phyloP scores from a whole-genome alignment of 2,113 vertebrate genomes.

The Limnothrissa miodon region DNA sequence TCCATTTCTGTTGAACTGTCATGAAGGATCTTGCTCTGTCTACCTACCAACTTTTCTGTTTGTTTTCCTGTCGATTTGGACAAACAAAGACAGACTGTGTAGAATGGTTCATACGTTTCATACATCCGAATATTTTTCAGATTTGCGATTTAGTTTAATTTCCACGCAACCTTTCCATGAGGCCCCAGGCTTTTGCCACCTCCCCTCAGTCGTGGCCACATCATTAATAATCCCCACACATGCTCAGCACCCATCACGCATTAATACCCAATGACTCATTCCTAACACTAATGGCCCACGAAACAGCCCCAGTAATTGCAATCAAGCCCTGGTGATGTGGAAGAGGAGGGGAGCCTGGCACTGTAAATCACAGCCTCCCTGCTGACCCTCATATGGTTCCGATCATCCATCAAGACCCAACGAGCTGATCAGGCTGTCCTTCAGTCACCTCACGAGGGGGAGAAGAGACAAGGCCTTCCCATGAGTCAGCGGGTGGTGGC shows the following conservation, averaged over 20 bases:
- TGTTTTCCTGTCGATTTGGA: too few relatives aligned
- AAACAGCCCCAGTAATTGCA: slow-evolving; percentile 4
- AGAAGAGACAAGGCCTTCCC: neutral
- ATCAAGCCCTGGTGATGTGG: neutral
- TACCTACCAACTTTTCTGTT: too few relatives aligned
- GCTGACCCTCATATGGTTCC: neutral
- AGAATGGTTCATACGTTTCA: too few relatives aligned
- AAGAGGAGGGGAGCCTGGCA: neutral
- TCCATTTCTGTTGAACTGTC: too few relatives aligned
- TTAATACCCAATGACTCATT: neutral
- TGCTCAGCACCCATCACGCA: neutral
- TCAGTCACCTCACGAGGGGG: neutral
- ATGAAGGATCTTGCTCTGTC: too few relatives aligned
- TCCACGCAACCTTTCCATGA: too few relatives aligned
- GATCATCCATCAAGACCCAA: slow-evolving; percentile 7
- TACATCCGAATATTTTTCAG: too few relatives aligned
- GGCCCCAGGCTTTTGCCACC: neutral
- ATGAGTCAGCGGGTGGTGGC: neutral
- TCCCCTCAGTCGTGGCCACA: neutral
- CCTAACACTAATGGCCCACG: neutral
- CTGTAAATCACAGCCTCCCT: neutral
- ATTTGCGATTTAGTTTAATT: too few relatives aligned
- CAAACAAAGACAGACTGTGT: too few relatives aligned
- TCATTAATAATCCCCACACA: neutral
- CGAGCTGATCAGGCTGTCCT: neutral